Base-by-base conservation (phyloP, 2,113 vertebrate species). In the Prochilodus magdalenae region DNA sequence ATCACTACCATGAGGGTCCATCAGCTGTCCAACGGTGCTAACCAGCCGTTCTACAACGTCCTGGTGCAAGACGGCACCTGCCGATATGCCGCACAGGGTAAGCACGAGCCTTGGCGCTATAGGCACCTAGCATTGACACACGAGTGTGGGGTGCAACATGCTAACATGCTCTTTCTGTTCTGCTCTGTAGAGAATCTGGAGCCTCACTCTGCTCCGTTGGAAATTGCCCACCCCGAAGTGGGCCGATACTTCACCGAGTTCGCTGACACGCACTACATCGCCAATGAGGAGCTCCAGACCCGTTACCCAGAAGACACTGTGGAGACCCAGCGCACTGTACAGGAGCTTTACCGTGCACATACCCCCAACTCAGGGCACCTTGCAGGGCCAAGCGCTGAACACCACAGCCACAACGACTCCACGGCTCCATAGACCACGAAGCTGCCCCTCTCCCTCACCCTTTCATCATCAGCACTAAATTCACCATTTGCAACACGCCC, bases 21-120 rank as follows among this genome's bases (percentile, higher is more conserved):
- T 89, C 97, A 97, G 92, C 92, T 99, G 79, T 94, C 96, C 1
- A 95, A 93, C 0, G 97, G 97, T 14, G 94, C 96, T 71, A 93
- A 96, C 72, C 98, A 99, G 88, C 97, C 98, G 2, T 99, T 99
- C 93, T 99, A 98, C 91, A 99, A 98, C 0, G 96, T 99, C 12
- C 93, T 99, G 0, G 97, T 98, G 26, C 97, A 98, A 85, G 97
- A 99, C 0, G 97, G 97, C 1, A 98, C 97, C 0, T 99, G 97
- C 59, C 92, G 96, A 89, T 99, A 98, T 0, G 97, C 97, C 53
- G 97, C 97, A 57, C 98, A 99, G 90, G 97, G 98, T 99, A 73
- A 77, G 89, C 3, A 0, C 8, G 12, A 16, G 27, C 20, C 26
- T 1, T n/a, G n/a, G n/a, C n/a, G n/a, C n/a, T n/a, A n/a, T n/a